phyloP scores from a whole-genome alignment of 2,888 invertebrate species.

The Gastrophysa polygoni region DNA sequence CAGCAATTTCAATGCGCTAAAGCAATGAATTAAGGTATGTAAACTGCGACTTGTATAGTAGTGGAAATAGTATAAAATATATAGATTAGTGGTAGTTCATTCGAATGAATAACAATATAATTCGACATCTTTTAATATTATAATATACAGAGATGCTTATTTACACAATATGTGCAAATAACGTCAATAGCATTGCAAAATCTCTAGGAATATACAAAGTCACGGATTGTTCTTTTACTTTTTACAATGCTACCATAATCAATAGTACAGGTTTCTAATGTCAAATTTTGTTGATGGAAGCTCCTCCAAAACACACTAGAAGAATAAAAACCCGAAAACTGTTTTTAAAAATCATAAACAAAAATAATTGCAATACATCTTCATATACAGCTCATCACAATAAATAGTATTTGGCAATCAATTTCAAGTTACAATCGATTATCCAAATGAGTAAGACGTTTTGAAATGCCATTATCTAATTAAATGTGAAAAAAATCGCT shows the following conservation, averaged over 20 bases:
- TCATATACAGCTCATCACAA: conserved; percentile 14
- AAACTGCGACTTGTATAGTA: too few species aligned
- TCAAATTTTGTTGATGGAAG: conserved; percentile 27
- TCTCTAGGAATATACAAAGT: conserved; percentile 44
- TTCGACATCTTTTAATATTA: conserved; percentile 43
- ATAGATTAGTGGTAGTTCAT: neutral
- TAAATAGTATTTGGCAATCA: conserved; percentile 20
- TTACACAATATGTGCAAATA: conserved; percentile 52
- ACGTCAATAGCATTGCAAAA: conserved; percentile 51
- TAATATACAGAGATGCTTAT: conserved; percentile 46
- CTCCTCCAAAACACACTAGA: conserved; percentile 42
- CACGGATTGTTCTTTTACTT: conserved; percentile 39
- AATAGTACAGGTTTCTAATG: conserved; percentile 30
- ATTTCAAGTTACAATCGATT: conserved; percentile 3
- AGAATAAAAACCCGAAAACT: conserved; percentile 18
- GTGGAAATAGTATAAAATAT: too few species aligned
- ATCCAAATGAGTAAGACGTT: too few species aligned
- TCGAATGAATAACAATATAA: conserved; percentile 22
- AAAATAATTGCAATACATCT: conserved; percentile 14
- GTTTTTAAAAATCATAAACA: conserved; percentile 12
- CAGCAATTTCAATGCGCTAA: too few species aligned
- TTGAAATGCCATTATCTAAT: too few species aligned
- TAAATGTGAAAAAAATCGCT: neutral
- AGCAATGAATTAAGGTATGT: too few species aligned
- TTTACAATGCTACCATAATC: conserved; percentile 46